phyloP scores from a whole-genome alignment of 92 coral and sea anemone genomes.

The Paramuricea clavata region DNA sequence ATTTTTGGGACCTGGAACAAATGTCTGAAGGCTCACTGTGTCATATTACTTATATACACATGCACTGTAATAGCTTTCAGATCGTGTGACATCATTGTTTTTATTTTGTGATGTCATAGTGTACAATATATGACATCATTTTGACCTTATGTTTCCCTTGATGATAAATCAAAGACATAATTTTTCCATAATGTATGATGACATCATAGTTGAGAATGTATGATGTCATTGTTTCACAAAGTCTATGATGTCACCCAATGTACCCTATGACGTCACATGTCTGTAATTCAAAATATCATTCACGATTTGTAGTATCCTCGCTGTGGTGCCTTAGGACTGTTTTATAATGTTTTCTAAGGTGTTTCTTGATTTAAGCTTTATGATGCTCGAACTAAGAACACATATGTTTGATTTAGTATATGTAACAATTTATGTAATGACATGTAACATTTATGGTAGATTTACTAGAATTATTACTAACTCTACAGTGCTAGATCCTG shows the following conservation, averaged over 20 bases:
- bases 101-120: background rate
- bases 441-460: constrained; percentile 4
- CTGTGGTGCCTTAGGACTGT: background rate
- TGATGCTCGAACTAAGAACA: background rate
- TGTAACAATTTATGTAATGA: background rate
- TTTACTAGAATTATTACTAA: background rate
- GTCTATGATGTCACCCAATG: background rate
- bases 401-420: background rate
- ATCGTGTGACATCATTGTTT: background rate
- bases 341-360: constrained; percentile 1
- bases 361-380: background rate
- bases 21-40: background rate
- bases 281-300: background rate
- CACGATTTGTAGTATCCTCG: background rate
- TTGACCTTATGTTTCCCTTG: background rate
- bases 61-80: constrained; percentile 32
- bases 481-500: background rate
- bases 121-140: background rate
- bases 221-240: background rate
- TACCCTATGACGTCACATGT: constrained; percentile 12
- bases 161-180: background rate
- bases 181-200: background rate
- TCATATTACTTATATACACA: constrained; percentile 7
- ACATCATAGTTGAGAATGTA: background rate
- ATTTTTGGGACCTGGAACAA: constrained; percentile 7